Conservation (phyloP, 2,888 invertebrate species). For the Drosophila setosimentum region DNA sequence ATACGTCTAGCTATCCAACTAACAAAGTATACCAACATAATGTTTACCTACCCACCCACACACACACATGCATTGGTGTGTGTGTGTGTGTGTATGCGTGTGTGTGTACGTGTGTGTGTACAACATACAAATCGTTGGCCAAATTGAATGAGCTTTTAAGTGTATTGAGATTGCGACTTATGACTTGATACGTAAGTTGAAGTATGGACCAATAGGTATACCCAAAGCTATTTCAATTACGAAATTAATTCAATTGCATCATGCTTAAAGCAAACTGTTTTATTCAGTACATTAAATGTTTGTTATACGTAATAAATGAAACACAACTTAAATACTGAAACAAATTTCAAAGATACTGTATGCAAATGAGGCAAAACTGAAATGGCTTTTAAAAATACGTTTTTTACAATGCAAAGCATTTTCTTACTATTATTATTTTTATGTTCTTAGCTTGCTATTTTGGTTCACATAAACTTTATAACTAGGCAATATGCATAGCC, state of each 20-base stretch:
- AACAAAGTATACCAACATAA: constrained; percentile 35
- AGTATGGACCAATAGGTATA: constrained; percentile 2
- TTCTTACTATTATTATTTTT: neutral
- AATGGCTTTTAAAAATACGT: neutral
- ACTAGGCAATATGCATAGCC: neutral
- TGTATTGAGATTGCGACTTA: constrained; percentile 62
- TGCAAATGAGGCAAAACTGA: neutral
- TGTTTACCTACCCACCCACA: constrained; percentile 43
- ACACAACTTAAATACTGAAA: neutral
- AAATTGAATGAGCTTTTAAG: constrained; percentile 79
- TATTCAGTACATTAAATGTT: neutral
- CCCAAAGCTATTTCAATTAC: constrained; percentile 44
- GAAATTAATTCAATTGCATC: constrained; percentile 48
- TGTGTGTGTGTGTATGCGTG: constrained; percentile 5
- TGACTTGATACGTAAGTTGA: constrained; percentile 6
- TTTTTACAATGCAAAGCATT: neutral
- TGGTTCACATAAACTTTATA: no score
- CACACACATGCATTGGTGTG: constrained; percentile 5
- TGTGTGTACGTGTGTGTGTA: constrained; percentile 35
- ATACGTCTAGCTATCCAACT: constrained; percentile 30
- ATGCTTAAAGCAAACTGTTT: neutral
- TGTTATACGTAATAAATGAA: neutral
- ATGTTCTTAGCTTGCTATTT: neutral
- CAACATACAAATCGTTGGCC: constrained; percentile 67
- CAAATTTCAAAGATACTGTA: neutral